Percentiles rank a stretch among this genome's conserved stretches.
Conservation (phyloP, 2,888 invertebrate species). For the Chydorus sphaericus region DNA sequence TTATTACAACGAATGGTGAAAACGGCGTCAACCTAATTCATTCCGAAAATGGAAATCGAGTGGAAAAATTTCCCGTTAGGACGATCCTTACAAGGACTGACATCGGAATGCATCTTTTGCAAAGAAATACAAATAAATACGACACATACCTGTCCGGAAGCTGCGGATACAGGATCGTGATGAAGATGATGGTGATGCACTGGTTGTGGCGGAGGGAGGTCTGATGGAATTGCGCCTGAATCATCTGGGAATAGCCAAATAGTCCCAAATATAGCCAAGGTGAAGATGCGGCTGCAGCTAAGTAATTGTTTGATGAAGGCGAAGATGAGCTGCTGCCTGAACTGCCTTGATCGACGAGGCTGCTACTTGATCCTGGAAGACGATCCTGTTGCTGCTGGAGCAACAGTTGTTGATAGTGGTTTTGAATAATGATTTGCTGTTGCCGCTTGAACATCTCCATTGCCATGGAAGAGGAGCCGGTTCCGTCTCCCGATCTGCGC, state of each 20-base stretch:
- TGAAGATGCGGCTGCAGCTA: slow-evolving; percentile 20
- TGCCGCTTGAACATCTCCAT: slow-evolving; percentile 21
- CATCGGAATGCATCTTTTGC: no score
- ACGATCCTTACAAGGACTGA: not conserved
- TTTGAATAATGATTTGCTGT: slow-evolving; percentile 21
- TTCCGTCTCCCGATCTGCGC: slow-evolving; percentile 19
- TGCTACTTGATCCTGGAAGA: not conserved
- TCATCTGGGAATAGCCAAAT: slow-evolving; percentile 21
- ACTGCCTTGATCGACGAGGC: not conserved
- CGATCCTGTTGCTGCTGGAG: slow-evolving; percentile 18
- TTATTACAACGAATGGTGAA: no score
- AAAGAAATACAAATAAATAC: no score
- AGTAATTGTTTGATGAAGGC: slow-evolving; percentile 18
- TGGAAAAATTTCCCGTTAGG: not conserved
- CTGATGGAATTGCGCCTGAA: slow-evolving; percentile 26
- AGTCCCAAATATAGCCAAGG: slow-evolving; percentile 24
- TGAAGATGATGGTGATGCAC: not conserved
- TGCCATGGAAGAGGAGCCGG: not conserved
- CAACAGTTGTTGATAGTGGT: slow-evolving; percentile 23
- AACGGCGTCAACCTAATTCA: no score
- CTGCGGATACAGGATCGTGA: not conserved
- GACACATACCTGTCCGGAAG: slow-evolving; percentile 6
- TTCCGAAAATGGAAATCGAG: not conserved
- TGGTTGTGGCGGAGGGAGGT: slow-evolving; percentile 19
- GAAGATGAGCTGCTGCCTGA: slow-evolving; percentile 1